These are phyloP conservation scores for Excalfactoria chinensis DNA, from an alignment of 2,113 vertebrate genomes.

Conservation along the genomic window DNA sequence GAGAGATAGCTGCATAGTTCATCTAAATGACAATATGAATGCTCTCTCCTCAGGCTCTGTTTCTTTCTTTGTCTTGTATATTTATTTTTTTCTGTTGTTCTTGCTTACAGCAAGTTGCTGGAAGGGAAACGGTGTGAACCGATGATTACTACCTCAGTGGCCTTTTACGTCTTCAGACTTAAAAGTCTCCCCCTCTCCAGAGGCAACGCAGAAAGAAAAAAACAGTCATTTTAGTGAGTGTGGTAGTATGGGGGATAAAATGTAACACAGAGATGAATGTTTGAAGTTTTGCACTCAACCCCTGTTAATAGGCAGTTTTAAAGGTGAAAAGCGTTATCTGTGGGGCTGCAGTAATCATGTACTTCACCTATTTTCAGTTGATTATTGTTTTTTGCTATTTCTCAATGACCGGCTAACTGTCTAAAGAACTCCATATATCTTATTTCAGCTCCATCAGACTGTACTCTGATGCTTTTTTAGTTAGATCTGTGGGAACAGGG, in stretches of 20 bases:
- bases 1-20: conserved; percentile 55
- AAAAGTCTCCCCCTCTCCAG: background rate
- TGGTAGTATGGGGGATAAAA: background rate
- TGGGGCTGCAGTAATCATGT: background rate
- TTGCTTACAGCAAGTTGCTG: conserved; percentile 63
- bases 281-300: background rate
- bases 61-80: conserved; percentile 48
- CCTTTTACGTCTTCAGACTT: conserved; percentile 34
- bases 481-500: background rate
- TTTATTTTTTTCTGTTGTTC: conserved; percentile 22
- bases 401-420: background rate
- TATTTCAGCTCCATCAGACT: background rate
- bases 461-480: background rate
- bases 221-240: conserved; percentile 22
- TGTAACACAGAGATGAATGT: background rate
- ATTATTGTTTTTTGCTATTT: background rate
- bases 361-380: background rate
- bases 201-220: conserved; percentile 35
- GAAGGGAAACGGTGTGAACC: conserved; percentile 4
- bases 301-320: background rate
- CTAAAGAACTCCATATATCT: background rate
- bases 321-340: background rate
- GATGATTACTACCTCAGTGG: conserved; percentile 46
- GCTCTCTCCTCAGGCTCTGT: conserved; percentile 37
- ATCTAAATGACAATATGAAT: conserved; percentile 67